Evolutionary conservation across 2,113 vertebrate genomes (phyloP).

Genomic region (Pontoporia blainvillei): DNA sequence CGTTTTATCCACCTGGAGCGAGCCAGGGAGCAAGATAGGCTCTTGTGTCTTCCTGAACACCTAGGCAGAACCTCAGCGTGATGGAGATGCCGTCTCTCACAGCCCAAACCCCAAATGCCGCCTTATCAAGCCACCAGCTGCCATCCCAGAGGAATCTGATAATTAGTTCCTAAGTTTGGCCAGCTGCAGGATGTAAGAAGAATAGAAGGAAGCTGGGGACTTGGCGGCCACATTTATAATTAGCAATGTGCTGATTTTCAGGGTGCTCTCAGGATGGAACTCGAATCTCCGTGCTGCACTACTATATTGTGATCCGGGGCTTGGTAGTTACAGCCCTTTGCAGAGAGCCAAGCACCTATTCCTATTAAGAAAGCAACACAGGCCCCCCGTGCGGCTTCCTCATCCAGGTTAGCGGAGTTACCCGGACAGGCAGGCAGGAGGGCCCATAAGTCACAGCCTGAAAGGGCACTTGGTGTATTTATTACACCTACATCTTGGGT

Average conservation of each 20-base stretch:
- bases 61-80: too few relatives aligned
- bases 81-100: not conserved
- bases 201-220: conserved; percentile 79
- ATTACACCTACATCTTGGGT: not conserved
- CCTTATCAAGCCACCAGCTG: conserved; percentile 62
- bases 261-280: conserved; percentile 65
- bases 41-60: not conserved
- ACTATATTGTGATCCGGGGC: conserved; percentile 45
- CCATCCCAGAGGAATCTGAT: conserved; percentile 70
- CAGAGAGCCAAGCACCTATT: conserved; percentile 61
- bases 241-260: conserved; percentile 78
- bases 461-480: not conserved
- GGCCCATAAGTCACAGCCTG: rapidly evolving
- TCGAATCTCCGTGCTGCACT: conserved; percentile 63
- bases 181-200: conserved; percentile 84
- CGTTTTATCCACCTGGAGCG: not conserved
- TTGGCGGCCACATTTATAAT: conserved; percentile 79
- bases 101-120: conserved; percentile 23
- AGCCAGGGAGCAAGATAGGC: rapidly evolving
- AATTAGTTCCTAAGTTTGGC: conserved; percentile 76
- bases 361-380: conserved; percentile 62
- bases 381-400: not conserved
- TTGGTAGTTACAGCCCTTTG: conserved; percentile 65
- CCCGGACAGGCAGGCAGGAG: not conserved
- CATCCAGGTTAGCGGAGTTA: rapidly evolving